phyloP scores from a whole-genome alignment of 2,888 invertebrate species.

The Conops quadrifasciatus region DNA sequence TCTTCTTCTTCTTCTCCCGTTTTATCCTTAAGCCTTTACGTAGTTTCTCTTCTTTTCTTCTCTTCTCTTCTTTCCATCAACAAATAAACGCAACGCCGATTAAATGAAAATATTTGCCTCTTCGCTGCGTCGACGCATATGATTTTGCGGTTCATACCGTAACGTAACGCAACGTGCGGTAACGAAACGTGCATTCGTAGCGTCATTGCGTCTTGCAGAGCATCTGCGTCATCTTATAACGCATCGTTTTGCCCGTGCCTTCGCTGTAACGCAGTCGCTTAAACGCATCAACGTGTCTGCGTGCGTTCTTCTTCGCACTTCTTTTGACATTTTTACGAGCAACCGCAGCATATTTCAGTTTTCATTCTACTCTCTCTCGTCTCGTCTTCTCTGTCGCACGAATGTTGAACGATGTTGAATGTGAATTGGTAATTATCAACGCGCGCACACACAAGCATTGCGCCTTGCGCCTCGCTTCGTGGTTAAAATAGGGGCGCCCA shows the following conservation, averaged over 20 bases:
- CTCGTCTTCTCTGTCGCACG: no score
- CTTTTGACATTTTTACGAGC: constrained; percentile 63
- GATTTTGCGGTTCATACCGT: not conserved
- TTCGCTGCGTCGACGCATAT: constrained; percentile 42
- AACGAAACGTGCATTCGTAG: no score
- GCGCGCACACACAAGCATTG: constrained; percentile 28
- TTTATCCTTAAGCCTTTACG: no score
- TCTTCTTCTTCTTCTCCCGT: not conserved
- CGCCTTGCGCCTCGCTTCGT: not conserved
- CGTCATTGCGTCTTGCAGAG: no score
- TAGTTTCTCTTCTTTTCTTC: not conserved
- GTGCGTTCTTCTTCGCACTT: constrained; percentile 24
- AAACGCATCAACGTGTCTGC: not conserved
- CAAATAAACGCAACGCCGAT: constrained; percentile 50
- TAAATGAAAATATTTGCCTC: constrained; percentile 54
- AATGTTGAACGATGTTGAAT: constrained; percentile 4
- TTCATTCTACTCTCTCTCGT: constrained; percentile 34
- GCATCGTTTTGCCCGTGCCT: no score
- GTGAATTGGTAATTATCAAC: constrained; percentile 38
- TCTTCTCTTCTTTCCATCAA: constrained; percentile 9
- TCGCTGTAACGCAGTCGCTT: no score
- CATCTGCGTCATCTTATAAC: not conserved
- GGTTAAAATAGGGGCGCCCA: constrained; percentile 47
- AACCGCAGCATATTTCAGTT: constrained; percentile 59
- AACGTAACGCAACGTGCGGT: no score